Percentiles rank a stretch among this genome's conserved stretches.
phyloP scores from a whole-genome alignment of 2,113 vertebrate species.

The Delphinapterus leucas region DNA sequence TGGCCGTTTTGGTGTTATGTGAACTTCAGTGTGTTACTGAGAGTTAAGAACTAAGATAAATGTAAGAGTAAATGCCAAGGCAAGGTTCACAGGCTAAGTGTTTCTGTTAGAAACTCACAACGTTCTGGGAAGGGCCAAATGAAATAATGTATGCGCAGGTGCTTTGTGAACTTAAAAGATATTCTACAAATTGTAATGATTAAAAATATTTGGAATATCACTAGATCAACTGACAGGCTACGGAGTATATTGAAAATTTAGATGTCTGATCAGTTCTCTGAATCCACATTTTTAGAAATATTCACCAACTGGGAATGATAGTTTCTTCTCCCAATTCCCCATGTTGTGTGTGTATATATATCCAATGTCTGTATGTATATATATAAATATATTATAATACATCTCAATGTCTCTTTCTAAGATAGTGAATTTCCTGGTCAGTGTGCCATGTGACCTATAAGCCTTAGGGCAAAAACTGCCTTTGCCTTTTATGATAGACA shows the following conservation, averaged over 20 bases:
- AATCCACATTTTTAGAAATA: not conserved
- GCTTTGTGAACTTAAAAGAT: not conserved
- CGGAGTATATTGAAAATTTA: not conserved
- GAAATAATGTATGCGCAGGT: not conserved
- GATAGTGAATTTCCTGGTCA: not conserved
- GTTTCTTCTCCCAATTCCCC: not conserved
- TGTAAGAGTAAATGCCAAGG: not conserved
- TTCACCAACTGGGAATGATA: not conserved
- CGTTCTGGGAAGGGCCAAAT: not conserved
- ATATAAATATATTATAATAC: not conserved
- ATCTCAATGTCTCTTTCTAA: not conserved
- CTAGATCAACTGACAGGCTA: not conserved
- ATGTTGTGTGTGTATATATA: not conserved
- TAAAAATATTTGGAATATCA: not conserved
- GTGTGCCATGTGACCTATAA: not conserved
- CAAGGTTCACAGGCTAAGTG: not conserved
- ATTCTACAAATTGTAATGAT: not conserved
- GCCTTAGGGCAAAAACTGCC: not conserved
- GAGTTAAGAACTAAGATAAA: not conserved
- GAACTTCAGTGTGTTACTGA: not conserved
- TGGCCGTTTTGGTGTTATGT: not conserved
- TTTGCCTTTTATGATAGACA: not conserved
- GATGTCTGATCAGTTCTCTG: not conserved
- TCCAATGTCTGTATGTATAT: not conserved
- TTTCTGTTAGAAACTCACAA: not conserved